Conservation (phyloP, 2,888 invertebrate species). For the Nomada ruficornis region DNA sequence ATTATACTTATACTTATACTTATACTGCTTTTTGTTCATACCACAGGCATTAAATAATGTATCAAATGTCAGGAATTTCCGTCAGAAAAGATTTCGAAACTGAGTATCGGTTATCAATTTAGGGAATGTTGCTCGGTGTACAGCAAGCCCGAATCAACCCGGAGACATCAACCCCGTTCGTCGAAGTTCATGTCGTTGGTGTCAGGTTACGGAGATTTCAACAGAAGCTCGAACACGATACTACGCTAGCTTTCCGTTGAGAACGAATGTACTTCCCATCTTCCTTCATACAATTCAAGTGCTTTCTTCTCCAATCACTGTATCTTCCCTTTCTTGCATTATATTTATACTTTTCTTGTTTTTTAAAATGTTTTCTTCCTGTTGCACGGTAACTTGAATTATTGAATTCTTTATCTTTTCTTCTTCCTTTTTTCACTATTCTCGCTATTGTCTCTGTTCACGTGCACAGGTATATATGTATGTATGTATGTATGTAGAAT, state of each 20-base stretch:
- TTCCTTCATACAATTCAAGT: not conserved
- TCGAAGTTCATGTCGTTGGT: constrained; percentile 75
- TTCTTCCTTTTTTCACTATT: not conserved
- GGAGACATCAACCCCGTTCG: constrained; percentile 81
- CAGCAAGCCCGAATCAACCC: constrained; percentile 58
- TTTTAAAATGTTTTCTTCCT: not conserved
- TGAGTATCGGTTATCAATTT: constrained; percentile 12
- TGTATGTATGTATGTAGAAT: not conserved
- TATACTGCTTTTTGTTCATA: too few species aligned
- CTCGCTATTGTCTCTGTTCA: not conserved
- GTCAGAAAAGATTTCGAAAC: not conserved
- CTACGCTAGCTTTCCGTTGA: constrained; percentile 46
- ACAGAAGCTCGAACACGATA: constrained; percentile 76
- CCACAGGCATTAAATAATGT: not conserved
- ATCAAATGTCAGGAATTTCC: constrained; percentile 19
- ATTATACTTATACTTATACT: too few species aligned
- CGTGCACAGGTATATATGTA: not conserved
- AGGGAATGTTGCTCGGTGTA: not conserved
- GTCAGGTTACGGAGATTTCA: constrained; percentile 84
- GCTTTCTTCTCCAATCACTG: not conserved
- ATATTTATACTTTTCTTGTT: not conserved
- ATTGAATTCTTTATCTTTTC: not conserved
- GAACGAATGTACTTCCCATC: constrained; percentile 40
- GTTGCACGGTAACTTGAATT: not conserved
- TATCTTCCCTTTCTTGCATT: constrained; percentile 14